These are phyloP conservation scores for Habropoda laboriosa DNA, from an alignment of 1,140 invertebrate species.

Conservation along the genomic window DNA sequence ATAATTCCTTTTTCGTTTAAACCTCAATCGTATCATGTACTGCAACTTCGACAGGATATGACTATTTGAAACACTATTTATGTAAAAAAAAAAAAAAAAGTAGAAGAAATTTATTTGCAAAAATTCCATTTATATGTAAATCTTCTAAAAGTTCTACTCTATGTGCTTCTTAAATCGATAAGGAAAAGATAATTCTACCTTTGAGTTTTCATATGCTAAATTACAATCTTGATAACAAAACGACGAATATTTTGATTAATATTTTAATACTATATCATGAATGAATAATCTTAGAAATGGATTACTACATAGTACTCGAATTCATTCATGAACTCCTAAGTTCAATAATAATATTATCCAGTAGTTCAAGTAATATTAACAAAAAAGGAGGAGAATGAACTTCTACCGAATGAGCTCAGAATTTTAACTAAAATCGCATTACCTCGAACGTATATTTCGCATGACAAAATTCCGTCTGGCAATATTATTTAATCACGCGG, in stretches of 20 bases:
- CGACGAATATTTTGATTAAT: background rate
- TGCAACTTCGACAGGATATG: too few species aligned
- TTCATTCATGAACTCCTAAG: background rate
- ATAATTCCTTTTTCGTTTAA: too few species aligned
- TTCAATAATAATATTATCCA: background rate
- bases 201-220: background rate
- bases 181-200: background rate
- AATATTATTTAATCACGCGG: conserved; percentile 1
- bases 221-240: background rate
- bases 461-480: background rate
- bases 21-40: too few species aligned
- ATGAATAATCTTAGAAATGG: background rate
- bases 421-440: background rate
- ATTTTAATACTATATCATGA: background rate
- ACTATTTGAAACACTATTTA: too few species aligned
- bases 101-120: too few species aligned
- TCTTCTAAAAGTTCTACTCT: too few species aligned
- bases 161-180: too few species aligned
- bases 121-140: too few species aligned
- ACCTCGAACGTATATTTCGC: background rate
- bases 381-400: background rate
- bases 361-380: background rate
- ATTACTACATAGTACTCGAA: background rate
- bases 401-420: background rate
- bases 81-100: too few species aligned